phyloP scores from a whole-genome alignment of 1,140 invertebrate species.

The Apis cerana region DNA sequence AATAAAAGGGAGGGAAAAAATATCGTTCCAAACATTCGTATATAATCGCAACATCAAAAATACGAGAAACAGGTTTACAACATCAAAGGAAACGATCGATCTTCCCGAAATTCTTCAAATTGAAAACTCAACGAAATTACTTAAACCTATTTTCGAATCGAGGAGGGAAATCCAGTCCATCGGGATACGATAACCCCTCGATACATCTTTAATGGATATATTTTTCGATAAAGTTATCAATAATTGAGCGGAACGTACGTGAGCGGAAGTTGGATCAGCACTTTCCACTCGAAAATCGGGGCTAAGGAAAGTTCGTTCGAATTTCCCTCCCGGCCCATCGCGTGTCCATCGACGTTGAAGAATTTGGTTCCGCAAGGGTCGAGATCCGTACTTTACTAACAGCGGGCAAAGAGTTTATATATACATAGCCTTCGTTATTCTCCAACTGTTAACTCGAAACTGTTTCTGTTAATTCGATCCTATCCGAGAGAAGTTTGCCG shows the following conservation, averaged over 20 bases:
- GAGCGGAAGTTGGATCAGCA: conserved; percentile 13
- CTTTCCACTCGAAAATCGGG: conserved; percentile 45
- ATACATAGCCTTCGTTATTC: conserved; percentile 44
- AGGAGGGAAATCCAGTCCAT: neutral
- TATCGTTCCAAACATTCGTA: too few relatives aligned
- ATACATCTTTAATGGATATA: conserved; percentile 30
- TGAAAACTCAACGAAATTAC: neutral
- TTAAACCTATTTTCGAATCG: neutral
- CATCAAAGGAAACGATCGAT: neutral
- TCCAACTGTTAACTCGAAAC: conserved; percentile 43
- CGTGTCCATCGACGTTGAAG: conserved; percentile 61
- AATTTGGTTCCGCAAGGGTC: conserved; percentile 49
- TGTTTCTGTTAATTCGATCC: conserved; percentile 53
- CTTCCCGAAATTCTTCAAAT: neutral
- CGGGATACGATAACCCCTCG: neutral
- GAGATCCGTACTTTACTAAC: conserved; percentile 39
- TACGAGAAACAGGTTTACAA: neutral
- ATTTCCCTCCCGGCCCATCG: conserved; percentile 51
- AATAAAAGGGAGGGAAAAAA: too few relatives aligned
- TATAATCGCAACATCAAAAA: neutral
- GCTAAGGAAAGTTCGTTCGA: conserved; percentile 44
- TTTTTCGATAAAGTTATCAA: conserved; percentile 47
- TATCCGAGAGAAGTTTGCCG: neutral
- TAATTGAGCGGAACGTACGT: conserved; percentile 41
- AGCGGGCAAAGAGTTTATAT: conserved; percentile 52